These are phyloP conservation scores for Molothrus aeneus DNA, from an alignment of 2,797 vertebrate species.

Conservation along the genomic window DNA sequence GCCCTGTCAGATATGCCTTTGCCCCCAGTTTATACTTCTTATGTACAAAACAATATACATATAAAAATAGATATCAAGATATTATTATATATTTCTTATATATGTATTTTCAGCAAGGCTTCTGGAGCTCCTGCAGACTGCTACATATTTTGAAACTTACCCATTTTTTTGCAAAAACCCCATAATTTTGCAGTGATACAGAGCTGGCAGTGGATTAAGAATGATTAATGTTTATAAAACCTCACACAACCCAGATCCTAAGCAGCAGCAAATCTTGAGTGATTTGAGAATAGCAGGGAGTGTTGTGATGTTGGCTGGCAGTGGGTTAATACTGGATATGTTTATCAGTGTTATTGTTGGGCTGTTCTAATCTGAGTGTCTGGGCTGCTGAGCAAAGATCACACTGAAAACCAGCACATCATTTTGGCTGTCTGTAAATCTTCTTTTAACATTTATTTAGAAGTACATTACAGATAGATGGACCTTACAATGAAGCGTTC, in stretches of 20 bases:
- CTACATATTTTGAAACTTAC: neutral
- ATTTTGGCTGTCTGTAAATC: neutral
- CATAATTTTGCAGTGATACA: neutral
- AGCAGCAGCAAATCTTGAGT: neutral
- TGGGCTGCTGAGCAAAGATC: neutral
- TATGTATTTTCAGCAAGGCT: neutral
- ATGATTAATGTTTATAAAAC: neutral
- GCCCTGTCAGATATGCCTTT: neutral
- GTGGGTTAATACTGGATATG: neutral
- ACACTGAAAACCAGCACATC: neutral
- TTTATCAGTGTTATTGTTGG: neutral
- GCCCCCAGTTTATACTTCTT: neutral
- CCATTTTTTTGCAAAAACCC: neutral
- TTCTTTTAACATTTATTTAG: conserved; percentile 70
- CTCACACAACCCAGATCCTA: neutral
- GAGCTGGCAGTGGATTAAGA: neutral
- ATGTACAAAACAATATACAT: neutral
- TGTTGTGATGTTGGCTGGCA: neutral
- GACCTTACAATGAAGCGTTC: conserved; percentile 90
- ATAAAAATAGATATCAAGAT: no score
- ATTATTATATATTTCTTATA: neutral
- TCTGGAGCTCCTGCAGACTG: neutral
- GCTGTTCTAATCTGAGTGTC: neutral
- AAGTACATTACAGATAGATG: conserved; percentile 88
- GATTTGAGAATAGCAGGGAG: neutral